Base-by-base conservation (phyloP, 1,140 invertebrate genomes). In the Drosophila asahinai region DNA sequence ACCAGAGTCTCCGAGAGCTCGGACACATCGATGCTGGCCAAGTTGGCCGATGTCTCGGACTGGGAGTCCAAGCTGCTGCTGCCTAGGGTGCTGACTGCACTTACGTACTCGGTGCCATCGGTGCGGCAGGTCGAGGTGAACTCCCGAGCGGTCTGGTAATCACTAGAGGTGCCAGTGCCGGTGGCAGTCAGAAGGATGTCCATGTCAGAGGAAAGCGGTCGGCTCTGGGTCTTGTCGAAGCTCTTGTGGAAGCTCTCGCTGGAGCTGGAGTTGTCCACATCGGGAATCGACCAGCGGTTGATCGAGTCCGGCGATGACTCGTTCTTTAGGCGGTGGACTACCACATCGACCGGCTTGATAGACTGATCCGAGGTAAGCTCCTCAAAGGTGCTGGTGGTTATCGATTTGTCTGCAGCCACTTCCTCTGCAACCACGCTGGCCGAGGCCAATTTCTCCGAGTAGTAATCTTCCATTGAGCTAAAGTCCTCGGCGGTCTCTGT, bases 1-100 rank as follows among this genome's bases (percentile, higher is more conserved):
- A 98, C 96, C 40, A 98, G 92, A 7, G 98, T 98, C 94, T 98
- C 98, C 2, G 97, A 98, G 25, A 97, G 94, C 93, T 98, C 97
- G 49, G 97, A 98, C 8, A 97, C 96, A 94, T 98, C 97, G 77
- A 98, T 95, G 92, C 97, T 98, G 8, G 96, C 97, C 55, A 98
- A 94, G 93, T 98, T 96, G 48, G 97, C 97, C 2, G 97, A 98
- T 79, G 96, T 97, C 92, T 98, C 96, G 1, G 97, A 98, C 93
- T 98, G 95, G 1, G 97, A 98, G 91, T 97, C 97, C 36, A 98
- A 92, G 47, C 97, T 93, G 49, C 90, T 91, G 51, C 86, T 86
- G 7, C 86, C 80, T 15, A 93, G 61, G 7, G 89, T 89, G 76
- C 96, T 97, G 4, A 96, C 95, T 12, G 97, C 97, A 54, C 97